Base-by-base conservation (phyloP, 2,797 vertebrate genomes). In the Ctenopoma kingsleyae region DNA sequence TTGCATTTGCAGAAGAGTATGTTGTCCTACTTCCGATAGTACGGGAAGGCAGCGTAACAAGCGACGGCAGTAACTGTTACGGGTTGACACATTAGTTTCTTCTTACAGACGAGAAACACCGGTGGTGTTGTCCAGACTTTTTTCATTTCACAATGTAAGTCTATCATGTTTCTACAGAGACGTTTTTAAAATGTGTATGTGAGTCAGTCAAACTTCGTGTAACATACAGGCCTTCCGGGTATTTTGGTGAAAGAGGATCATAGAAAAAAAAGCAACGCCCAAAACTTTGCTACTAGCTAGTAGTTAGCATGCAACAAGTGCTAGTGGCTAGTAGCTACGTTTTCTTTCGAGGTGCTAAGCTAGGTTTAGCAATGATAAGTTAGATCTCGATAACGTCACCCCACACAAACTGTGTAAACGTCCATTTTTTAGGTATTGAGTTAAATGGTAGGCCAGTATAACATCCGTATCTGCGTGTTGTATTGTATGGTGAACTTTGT, bases 251-350 rank as follows among this genome's bases (percentile, higher is more conserved):
- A 59, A 63, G n/a, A 4, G 46, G 38, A 25, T 61, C 38, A 67
- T 11, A 57, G 44, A 6, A 11, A 50, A 62, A 66, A 67, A 83
- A 83, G 78, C 79, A 86, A 93, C 92, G 92, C 91, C 92, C 91
- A 75, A 89, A 93, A 91, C 68, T 89, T 91, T 85, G 64, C 59
- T 70, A 30, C 49, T 88, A 90, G 80, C 83, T 89, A 83, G 61
- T 50, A 62, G 27, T 30, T 89, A 90, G 83, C 89, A 61, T 55
- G 82, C 91, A 92, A 92, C 91, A 91, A 93, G 92, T 92, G 87
- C 79, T 88, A 81, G 19, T 7, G 38, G 12, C 32, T 35, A 35
- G 23, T 25, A 25, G 12, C 13, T 12, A 40, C 9, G 40, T 23
- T 52, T 60, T 27, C 59, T 57, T 59, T 52, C 12, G 1, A 51